Evolutionary conservation across 2,888 invertebrate species (phyloP).

Genomic region (Melanotus villosus): DNA sequence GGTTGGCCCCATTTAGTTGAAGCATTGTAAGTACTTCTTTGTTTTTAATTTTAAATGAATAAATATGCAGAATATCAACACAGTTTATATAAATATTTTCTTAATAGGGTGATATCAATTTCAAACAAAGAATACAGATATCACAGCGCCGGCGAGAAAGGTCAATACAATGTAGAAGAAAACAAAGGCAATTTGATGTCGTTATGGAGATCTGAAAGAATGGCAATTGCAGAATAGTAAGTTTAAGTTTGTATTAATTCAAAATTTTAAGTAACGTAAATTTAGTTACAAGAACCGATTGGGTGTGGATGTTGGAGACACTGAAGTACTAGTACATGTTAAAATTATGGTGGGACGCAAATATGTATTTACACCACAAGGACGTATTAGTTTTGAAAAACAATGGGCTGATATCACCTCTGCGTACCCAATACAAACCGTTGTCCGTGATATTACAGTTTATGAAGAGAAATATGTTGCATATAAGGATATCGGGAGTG

Average conservation of each 20-base stretch:
- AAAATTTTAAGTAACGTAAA: too few relatives aligned
- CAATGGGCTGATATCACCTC: conserved; percentile 77
- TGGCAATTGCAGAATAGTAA: conserved; percentile 73
- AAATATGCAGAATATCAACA: too few relatives aligned
- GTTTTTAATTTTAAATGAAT: background rate
- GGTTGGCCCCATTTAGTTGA: conserved; percentile 95
- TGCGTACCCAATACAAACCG: conserved; percentile 80
- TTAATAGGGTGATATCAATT: conserved; percentile 74
- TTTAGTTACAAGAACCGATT: conserved; percentile 78
- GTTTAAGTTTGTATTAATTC: conserved; percentile 57
- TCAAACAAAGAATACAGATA: conserved; percentile 72
- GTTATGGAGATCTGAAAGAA: conserved; percentile 71
- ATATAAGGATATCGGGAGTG: conserved; percentile 71
- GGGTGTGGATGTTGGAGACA: conserved; percentile 84
- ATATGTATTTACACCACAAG: conserved; percentile 73
- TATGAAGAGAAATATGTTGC: conserved; percentile 66
- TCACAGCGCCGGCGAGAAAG: conserved; percentile 66
- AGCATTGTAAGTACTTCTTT: conserved; percentile 74
- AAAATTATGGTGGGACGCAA: conserved; percentile 80
- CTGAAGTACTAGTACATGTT: conserved; percentile 79
- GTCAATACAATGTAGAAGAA: conserved; percentile 67
- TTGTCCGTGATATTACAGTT: conserved; percentile 72
- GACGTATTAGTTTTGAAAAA: conserved; percentile 78
- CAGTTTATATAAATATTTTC: background rate
- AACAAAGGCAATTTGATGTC: conserved; percentile 69